Evolutionary conservation across 2,888 invertebrate genomes (phyloP).

Genomic region (Tribolium freemani): DNA sequence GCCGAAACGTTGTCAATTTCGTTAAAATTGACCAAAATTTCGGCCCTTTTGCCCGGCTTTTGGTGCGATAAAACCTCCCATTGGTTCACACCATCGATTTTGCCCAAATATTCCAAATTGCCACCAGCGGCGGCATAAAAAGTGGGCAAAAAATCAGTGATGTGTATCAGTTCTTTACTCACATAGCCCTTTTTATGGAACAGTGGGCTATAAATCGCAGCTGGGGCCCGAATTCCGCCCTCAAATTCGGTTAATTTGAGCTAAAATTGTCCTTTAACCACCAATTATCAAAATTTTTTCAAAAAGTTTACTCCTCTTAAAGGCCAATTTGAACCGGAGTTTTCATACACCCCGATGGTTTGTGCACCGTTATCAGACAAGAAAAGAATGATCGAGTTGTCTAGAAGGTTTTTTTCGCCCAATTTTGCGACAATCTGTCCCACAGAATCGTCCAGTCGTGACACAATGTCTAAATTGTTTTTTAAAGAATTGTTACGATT

Average conservation of each 20-base stretch:
- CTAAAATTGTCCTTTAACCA: slow-evolving; percentile 63
- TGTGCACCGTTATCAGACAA: slow-evolving; percentile 92
- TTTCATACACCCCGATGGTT: slow-evolving; percentile 77
- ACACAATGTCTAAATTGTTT: slow-evolving; percentile 79
- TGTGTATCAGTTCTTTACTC: slow-evolving; percentile 78
- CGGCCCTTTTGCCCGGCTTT: slow-evolving; percentile 8
- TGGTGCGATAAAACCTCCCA: slow-evolving; percentile 59
- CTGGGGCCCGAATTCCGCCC: slow-evolving; percentile 84
- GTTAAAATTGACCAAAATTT: slow-evolving; percentile 64
- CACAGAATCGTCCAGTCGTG: slow-evolving; percentile 87
- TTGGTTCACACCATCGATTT: slow-evolving; percentile 65
- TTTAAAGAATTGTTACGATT: neutral
- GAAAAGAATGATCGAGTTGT: slow-evolving; percentile 88
- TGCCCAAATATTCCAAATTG: slow-evolving; percentile 53
- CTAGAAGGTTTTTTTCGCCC: slow-evolving; percentile 76
- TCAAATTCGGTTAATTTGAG: slow-evolving; percentile 88
- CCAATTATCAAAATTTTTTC: too few species aligned
- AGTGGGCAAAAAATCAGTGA: slow-evolving; percentile 89
- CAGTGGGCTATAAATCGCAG: slow-evolving; percentile 81
- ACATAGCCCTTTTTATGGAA: slow-evolving; percentile 70
- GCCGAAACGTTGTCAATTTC: slow-evolving; percentile 63
- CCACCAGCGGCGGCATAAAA: slow-evolving; percentile 65
- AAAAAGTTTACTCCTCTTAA: slow-evolving; percentile 75
- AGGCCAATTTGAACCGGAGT: slow-evolving; percentile 86
- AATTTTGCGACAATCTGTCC: slow-evolving; percentile 82